Conservation (phyloP, 1,140 invertebrate genomes). For the Panagrolaimus sp. region DNA sequence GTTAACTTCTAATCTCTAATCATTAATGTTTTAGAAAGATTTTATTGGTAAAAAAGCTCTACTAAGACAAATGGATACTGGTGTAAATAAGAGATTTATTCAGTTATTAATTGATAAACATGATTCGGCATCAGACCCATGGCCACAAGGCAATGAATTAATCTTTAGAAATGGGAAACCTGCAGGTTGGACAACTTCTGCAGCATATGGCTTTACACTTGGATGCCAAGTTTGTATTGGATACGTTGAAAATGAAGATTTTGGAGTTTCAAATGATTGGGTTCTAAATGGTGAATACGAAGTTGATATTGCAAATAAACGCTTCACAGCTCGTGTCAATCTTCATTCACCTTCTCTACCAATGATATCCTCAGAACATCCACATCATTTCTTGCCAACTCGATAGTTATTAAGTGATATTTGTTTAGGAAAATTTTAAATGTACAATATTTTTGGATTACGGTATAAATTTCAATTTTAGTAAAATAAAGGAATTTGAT, state of each 20-base stretch:
- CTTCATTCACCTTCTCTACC: conserved; percentile 63
- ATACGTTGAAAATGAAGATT: conserved; percentile 79
- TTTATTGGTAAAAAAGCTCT: conserved; percentile 69
- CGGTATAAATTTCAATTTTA: too few species aligned
- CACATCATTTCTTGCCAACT: conserved; percentile 54
- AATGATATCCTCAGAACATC: conserved; percentile 58
- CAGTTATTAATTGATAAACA: conserved; percentile 87
- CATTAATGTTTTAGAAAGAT: conserved; percentile 48
- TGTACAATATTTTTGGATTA: too few species aligned
- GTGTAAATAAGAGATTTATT: conserved; percentile 81
- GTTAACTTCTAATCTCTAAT: too few species aligned
- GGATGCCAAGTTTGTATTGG: conserved; percentile 88
- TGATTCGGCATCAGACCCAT: conserved; percentile 79
- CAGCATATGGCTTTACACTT: conserved; percentile 90
- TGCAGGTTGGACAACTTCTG: conserved; percentile 86
- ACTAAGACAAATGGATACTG: conserved; percentile 75
- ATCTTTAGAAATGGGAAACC: conserved; percentile 74
- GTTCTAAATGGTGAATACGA: conserved; percentile 83
- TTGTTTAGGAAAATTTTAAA: too few species aligned
- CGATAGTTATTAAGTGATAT: conserved; percentile 28
- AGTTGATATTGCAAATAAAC: conserved; percentile 84
- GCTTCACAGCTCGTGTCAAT: conserved; percentile 71
- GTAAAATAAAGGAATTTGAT: too few species aligned
- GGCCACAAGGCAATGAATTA: conserved; percentile 90
- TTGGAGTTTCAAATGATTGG: conserved; percentile 81